These are phyloP conservation scores for Acrossocheilus wenchowensis DNA, from an alignment of 2,797 vertebrate genomes.

Conservation along the genomic window DNA sequence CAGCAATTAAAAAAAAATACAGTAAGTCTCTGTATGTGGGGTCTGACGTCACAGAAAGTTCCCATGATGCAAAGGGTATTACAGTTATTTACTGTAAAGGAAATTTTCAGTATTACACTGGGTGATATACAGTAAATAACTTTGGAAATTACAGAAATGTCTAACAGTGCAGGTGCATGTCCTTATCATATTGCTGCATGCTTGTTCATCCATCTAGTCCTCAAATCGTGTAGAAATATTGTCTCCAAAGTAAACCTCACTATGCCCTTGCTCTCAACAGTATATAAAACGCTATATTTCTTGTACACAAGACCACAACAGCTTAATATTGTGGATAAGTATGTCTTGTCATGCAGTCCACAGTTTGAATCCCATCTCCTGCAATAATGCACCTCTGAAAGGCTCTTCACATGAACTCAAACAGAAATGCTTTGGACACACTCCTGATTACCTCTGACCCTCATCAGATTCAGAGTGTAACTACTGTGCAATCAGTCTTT, in stretches of 20 bases:
- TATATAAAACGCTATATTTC: background rate
- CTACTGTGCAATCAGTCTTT: background rate
- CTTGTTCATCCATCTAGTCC: background rate
- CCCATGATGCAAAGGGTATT: no score
- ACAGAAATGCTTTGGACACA: background rate
- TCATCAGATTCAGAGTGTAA: background rate
- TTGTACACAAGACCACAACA: background rate
- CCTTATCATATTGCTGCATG: background rate
- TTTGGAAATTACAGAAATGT: no score
- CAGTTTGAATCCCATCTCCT: background rate
- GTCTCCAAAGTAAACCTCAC: background rate
- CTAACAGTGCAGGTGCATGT: background rate
- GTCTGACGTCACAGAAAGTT: no score
- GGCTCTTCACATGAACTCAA: background rate
- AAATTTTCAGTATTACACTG: no score
- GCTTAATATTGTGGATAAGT: background rate
- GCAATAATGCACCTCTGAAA: background rate
- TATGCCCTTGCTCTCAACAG: background rate
- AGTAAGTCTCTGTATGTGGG: no score
- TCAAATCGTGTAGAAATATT: background rate
- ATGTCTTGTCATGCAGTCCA: background rate
- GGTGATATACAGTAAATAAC: no score
- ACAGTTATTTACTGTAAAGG: no score
- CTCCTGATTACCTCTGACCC: background rate
- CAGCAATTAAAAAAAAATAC: no score